Conservation (phyloP, 2,888 invertebrate genomes). For the Melinaea marsaeus region DNA sequence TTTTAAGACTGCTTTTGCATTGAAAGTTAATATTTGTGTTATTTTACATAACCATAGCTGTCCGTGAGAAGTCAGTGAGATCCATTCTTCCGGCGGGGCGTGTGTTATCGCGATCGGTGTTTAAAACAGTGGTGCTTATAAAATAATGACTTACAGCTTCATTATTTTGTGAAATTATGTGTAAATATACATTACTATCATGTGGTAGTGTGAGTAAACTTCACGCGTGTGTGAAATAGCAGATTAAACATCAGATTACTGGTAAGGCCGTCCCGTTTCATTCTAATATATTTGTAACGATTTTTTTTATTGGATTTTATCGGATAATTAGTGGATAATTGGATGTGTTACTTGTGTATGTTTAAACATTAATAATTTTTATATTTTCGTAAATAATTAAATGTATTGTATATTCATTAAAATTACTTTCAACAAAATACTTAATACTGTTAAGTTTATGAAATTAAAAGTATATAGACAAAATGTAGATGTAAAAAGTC, state of each 20-base stretch:
- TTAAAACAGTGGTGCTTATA: slow-evolving; percentile 11
- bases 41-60: slow-evolving; percentile 57
- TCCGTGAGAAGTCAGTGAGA: slow-evolving; percentile 67
- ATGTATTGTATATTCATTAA: slow-evolving; percentile 5
- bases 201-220: not conserved
- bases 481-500: no score
- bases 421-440: no score
- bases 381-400: slow-evolving; percentile 16
- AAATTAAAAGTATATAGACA: no score
- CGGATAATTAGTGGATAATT: slow-evolving; percentile 33
- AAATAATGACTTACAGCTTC: slow-evolving; percentile 15
- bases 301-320: slow-evolving; percentile 26
- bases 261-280: slow-evolving; percentile 33
- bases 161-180: slow-evolving; percentile 24
- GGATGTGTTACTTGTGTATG: slow-evolving; percentile 30
- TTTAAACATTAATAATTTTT: no score
- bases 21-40: slow-evolving; percentile 43
- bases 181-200: slow-evolving; percentile 7
- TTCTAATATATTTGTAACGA: slow-evolving; percentile 11
- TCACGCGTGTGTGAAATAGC: slow-evolving; percentile 8
- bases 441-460: no score
- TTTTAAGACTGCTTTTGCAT: slow-evolving; percentile 34
- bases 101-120: slow-evolving; percentile 19
- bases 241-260: slow-evolving; percentile 33
- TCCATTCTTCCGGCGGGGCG: slow-evolving; percentile 34